These are phyloP conservation scores for Drosophila nebulosa DNA, from an alignment of 1,140 invertebrate species.

Conservation along the genomic window DNA sequence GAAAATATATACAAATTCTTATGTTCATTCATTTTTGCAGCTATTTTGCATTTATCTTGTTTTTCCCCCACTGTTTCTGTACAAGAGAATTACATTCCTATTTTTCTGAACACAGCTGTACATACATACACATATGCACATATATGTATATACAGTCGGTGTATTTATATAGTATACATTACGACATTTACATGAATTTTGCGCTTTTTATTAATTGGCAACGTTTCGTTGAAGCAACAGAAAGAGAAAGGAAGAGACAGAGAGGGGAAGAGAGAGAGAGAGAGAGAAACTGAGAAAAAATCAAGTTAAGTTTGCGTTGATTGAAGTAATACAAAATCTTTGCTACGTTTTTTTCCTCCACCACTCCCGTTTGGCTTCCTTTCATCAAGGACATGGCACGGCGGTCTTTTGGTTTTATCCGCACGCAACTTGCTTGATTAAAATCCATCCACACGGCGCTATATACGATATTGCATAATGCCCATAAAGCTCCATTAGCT, in stretches of 20 bases:
- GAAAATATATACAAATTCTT: too few species aligned
- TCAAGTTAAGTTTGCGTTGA: neutral
- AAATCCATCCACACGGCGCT: constrained; percentile 1
- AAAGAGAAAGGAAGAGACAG: neutral
- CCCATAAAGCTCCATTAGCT: neutral
- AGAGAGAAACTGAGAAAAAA: neutral
- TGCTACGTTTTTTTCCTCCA: neutral
- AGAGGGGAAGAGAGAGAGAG: constrained; percentile 1
- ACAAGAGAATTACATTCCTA: too few species aligned
- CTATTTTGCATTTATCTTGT: too few species aligned
- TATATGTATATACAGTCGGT: neutral
- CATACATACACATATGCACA: too few species aligned
- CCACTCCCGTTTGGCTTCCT: neutral
- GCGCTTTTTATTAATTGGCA: constrained; percentile 49
- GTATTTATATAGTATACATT: constrained; percentile 4
- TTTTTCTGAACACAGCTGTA: too few species aligned
- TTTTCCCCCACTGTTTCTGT: too few species aligned
- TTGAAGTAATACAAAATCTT: neutral
- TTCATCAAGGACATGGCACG: neutral
- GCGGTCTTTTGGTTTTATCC: neutral
- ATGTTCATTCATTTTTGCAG: too few species aligned
- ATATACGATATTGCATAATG: neutral
- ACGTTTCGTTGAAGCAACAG: constrained; percentile 4
- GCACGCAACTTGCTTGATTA: constrained; percentile 46
- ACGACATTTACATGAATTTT: constrained; percentile 70